Conservation (phyloP, 92 coral and sea anemone genomes). For the Umimayanthus chanpuru region DNA sequence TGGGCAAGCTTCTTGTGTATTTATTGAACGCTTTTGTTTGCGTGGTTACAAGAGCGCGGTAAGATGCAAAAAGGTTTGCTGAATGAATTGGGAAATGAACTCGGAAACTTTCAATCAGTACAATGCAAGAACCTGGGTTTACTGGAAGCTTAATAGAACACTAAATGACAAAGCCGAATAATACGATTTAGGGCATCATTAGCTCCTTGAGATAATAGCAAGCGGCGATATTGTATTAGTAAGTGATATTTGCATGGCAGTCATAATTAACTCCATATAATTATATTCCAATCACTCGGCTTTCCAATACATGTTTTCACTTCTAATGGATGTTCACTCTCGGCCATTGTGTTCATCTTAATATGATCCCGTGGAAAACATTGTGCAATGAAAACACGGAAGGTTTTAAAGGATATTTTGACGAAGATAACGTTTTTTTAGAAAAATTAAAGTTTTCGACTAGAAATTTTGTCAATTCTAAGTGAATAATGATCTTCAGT, state of each 20-base stretch:
- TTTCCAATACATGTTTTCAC: constrained; percentile 13
- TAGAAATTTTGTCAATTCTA: constrained; percentile 12
- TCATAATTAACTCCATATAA: constrained; percentile 31
- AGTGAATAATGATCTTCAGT: constrained; percentile 36
- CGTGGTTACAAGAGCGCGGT: constrained; percentile 21
- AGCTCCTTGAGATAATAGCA: constrained; percentile 17
- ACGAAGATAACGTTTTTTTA: background rate
- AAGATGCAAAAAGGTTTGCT: constrained; percentile 23
- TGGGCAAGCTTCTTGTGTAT: background rate
- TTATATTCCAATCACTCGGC: constrained; percentile 20
- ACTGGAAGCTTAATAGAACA: background rate
- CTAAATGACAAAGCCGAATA: constrained; percentile 25
- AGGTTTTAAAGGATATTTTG: constrained; percentile 14
- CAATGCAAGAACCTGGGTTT: constrained; percentile 31
- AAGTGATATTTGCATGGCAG: constrained; percentile 5
- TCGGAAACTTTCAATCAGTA: constrained; percentile 34
- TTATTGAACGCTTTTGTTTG: constrained; percentile 33
- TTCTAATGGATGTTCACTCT: background rate
- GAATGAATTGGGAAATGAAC: constrained; percentile 47
- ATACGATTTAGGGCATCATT: background rate
- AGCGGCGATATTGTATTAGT: constrained; percentile 21
- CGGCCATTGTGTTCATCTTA: background rate
- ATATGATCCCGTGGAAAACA: no score
- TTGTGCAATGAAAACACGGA: background rate
- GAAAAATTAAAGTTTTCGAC: background rate